Base-by-base conservation (phyloP, 2,888 invertebrate species). In the Holacanthella duospinosa region DNA sequence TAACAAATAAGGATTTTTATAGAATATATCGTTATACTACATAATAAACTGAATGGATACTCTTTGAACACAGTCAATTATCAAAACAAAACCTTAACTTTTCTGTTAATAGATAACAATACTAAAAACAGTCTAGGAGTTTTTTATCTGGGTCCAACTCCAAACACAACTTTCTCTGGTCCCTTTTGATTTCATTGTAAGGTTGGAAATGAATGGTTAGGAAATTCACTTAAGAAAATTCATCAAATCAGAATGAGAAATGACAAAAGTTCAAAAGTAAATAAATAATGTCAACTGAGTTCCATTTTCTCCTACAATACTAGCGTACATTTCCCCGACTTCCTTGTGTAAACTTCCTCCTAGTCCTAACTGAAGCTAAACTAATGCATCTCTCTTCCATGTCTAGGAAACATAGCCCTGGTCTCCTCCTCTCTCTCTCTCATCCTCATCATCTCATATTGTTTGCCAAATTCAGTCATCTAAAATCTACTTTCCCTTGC, bases 211-310 rank as follows among this genome's bases (percentile, higher is more conserved):
- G n/a, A n/a, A n/a, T n/a, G n/a, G n/a, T n/a, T n/a, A n/a, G n/a
- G 21, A 48, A 21, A 48, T 48, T 48, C 48, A 48, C 48, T 48
- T 48, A 48, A 48, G 48, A 48, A 48, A 48, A 48, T 48, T 48
- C 48, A 48, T 48, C 48, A 48, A 48, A 48, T 48, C 48, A n/a
- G 16, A 36, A 36, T 36, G 36, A 36, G 16, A 48, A 21, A 48
- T 48, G 48, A 48, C 48, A 48, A 48, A 48, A 48, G 48, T 48
- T 48, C 48, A 48, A 9, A 48, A 48, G 48, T 48, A 48, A 48
- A 48, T 48, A 48, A 48, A 48, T 48, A 48, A 48, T 48, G 21
- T 48, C 12, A 9, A 48, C 48, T 16, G 9, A 16, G 6, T 36
- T 48, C 21, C 48, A 48, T 48, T 48, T 21, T 48, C 48, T 48